Percentiles rank a stretch among this genome's conserved stretches.
Evolutionary conservation across 2,113 vertebrate genomes (phyloP).

Genomic region (Chrysemys picta): DNA sequence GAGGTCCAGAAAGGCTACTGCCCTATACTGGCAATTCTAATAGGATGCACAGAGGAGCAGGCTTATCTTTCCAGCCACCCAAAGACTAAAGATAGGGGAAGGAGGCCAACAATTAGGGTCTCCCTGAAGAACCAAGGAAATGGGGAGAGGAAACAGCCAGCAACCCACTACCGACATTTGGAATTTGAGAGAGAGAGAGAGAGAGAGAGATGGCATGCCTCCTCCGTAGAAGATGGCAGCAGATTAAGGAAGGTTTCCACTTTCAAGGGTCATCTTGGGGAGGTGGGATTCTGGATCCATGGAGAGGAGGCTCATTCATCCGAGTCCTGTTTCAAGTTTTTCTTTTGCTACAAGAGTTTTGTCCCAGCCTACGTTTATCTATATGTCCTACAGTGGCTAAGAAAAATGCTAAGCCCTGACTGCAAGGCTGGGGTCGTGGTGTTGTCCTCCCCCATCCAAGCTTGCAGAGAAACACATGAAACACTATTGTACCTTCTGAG

Average conservation of each 20-base stretch:
- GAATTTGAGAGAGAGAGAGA: neutral
- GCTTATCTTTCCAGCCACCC: neutral
- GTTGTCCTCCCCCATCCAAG: neutral
- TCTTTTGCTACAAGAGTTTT: neutral
- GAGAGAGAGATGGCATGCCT: neutral
- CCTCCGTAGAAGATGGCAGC: neutral
- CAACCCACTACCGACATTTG: neutral
- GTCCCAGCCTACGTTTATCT: neutral
- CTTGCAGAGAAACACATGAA: neutral
- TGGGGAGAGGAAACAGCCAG: neutral
- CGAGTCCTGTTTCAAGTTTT: neutral
- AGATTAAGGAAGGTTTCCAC: neutral
- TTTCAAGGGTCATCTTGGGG: neutral
- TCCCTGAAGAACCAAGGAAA: neutral
- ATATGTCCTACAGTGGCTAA: neutral
- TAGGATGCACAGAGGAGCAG: neutral
- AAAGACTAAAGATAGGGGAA: neutral
- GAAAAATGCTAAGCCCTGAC: neutral
- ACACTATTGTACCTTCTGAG: neutral
- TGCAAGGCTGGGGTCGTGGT: neutral
- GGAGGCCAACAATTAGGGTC: neutral
- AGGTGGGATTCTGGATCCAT: accelerated
- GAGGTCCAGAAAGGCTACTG: neutral
- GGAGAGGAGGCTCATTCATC: neutral
- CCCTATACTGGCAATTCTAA: neutral